Conservation (phyloP, 2,113 vertebrate species). For the Herpetotheres cachinnans region DNA sequence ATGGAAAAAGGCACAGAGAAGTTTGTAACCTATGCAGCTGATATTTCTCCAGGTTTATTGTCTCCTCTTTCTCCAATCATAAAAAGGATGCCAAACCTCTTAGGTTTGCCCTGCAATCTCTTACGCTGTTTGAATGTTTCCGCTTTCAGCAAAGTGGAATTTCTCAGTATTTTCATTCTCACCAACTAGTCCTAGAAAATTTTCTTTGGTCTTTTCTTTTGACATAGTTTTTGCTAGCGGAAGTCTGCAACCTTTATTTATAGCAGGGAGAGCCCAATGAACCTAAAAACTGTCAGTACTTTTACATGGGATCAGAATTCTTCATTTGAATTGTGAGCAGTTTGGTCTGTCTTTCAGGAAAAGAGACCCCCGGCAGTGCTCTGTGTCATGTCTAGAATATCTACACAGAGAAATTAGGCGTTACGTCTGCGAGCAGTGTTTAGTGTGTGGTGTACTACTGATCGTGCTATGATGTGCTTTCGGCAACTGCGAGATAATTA, state of each 20-base stretch:
- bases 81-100: background rate
- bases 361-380: background rate
- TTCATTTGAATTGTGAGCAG: accelerated
- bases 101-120: background rate
- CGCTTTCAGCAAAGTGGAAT: background rate
- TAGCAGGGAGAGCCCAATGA: background rate
- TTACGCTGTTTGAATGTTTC: background rate
- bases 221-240: background rate
- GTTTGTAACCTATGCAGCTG: background rate
- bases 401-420: accelerated
- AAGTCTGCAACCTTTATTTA: background rate
- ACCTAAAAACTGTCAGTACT: accelerated
- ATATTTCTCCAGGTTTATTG: background rate
- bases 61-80: background rate
- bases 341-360: background rate
- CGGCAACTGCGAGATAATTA: background rate
- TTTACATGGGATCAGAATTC: background rate
- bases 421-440: background rate
- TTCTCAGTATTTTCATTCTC: background rate
- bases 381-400: background rate
- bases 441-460: accelerated
- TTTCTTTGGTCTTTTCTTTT: background rate
- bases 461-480: accelerated
- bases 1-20: accelerated
- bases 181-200: too few relatives aligned